Evolutionary conservation across 2,113 vertebrate genomes (phyloP), one percentile per base, ranked within the genome.

Genomic region (Lycaon pictus): DNA sequence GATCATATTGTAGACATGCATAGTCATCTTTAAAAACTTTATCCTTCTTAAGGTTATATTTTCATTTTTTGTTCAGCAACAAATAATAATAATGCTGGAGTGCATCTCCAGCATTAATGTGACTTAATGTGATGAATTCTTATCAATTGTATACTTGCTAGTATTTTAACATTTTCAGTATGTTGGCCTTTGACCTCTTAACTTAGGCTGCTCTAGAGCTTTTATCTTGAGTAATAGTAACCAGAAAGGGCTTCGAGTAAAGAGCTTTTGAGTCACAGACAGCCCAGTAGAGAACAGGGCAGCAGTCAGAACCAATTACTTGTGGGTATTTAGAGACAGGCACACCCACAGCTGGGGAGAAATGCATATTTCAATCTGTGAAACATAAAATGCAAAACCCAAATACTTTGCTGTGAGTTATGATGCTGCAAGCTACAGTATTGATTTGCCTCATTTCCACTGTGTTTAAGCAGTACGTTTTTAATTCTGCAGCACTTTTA

Each of bases 131-230:
- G 43, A 53, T 58, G 51, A 53, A 93, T 97, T 93, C 76, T 86
- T 82, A 58, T 95, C 95, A 96, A 32, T 94, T 58, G 27, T 97
- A 74, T 23, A 29, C 91, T 96, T 96, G 32, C 53, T 90, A 97
- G 63, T 79, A 95, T 92, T 96, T 96, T 81, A 87, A 79, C 77
- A 87, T 89, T 93, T 96, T 69, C 90, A 60, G 17, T 37, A 77
- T 97, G 25, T 96, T 83, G 93, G 91, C 48, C 77, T 97, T 98
- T 98, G 90, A 96, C 98, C 83, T 32, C 27, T 96, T 88, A 84
- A 29, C 90, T 93, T 96, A 60, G n/a, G 69, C 48, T 95, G 5
- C 79, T 62, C 48, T 93, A 96, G 20, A 53, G 74, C 63, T 96
- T 98, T 90, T 55, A 79, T 97, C 96, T 84, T 94, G 92, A 97